Conservation (phyloP, 2,888 invertebrate species). For the Augochlorella aurata region DNA sequence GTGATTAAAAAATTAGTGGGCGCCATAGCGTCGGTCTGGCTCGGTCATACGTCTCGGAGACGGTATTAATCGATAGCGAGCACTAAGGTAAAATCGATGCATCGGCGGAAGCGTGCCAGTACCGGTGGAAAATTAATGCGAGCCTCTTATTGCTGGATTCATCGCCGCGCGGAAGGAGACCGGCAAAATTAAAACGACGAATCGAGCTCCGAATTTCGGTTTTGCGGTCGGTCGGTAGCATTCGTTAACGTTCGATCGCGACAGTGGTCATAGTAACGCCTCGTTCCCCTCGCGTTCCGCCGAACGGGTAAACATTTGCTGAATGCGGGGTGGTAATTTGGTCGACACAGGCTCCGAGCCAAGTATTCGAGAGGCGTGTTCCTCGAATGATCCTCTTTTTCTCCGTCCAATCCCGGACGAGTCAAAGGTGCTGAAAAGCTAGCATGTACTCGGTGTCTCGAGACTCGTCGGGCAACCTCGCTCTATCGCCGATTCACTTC, state of each 20-base stretch:
- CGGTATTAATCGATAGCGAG: too few species aligned
- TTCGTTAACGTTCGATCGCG: conserved; percentile 74
- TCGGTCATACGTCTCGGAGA: too few species aligned
- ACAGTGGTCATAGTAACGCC: conserved; percentile 68
- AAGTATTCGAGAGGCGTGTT: conserved; percentile 27
- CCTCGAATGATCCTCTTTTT: conserved; percentile 19
- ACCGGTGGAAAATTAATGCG: neutral
- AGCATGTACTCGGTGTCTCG: neutral
- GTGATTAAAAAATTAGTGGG: too few species aligned
- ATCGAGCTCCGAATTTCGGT: conserved; percentile 1
- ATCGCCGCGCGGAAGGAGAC: too few species aligned
- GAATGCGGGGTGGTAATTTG: conserved; percentile 55
- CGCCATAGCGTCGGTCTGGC: too few species aligned
- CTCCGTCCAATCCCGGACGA: neutral
- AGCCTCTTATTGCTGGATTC: neutral
- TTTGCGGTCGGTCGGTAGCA: conserved; percentile 57
- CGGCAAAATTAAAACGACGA: neutral
- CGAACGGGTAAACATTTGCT: conserved; percentile 74
- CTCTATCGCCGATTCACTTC: too few species aligned
- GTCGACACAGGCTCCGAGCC: conserved; percentile 41
- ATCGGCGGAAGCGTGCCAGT: too few species aligned
- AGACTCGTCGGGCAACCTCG: too few species aligned
- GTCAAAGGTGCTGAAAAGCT: conserved; percentile 7
- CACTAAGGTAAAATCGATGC: too few species aligned
- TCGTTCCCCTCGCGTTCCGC: conserved; percentile 43